phyloP scores from a whole-genome alignment of 2,888 invertebrate species.

The Lasius fuliginosus region DNA sequence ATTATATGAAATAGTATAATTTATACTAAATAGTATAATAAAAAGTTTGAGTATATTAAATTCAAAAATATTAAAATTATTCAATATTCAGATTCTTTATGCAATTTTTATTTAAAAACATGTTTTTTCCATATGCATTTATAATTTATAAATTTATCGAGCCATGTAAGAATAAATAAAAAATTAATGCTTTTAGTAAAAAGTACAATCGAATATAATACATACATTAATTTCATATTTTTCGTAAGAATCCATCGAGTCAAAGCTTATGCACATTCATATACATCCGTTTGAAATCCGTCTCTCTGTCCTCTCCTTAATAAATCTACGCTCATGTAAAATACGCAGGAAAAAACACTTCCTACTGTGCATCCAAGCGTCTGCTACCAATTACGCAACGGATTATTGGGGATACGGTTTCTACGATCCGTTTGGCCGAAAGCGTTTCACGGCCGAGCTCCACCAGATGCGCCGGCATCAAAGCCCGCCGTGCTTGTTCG shows the following conservation, averaged over 20 bases:
- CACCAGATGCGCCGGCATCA: conserved; percentile 66
- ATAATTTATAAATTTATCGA: not conserved
- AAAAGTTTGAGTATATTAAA: not conserved
- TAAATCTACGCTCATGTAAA: not conserved
- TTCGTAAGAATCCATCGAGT: not conserved
- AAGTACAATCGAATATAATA: not conserved
- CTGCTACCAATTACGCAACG: conserved; percentile 63
- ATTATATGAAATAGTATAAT: not conserved
- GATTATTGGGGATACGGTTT: conserved; percentile 41
- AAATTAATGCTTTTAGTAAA: not conserved
- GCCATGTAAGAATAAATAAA: not conserved
- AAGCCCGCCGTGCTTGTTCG: conserved; percentile 47
- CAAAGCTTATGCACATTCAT: not conserved
- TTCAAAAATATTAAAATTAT: not conserved
- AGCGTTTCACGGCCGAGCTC: conserved; percentile 62
- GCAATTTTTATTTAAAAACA: not conserved
- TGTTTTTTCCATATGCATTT: not conserved
- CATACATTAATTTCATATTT: not conserved
- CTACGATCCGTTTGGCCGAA: conserved; percentile 34
- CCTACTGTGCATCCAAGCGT: conserved; percentile 22
- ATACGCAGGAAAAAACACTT: conserved; percentile 30
- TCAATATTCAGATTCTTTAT: not conserved
- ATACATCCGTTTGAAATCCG: not conserved
- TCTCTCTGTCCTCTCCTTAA: not conserved
- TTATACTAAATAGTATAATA: not conserved